A percentile compares a stretch with the other conserved stretches of the same genome.
Conservation (phyloP, 2,888 invertebrate species). For the Patella caerulea region DNA sequence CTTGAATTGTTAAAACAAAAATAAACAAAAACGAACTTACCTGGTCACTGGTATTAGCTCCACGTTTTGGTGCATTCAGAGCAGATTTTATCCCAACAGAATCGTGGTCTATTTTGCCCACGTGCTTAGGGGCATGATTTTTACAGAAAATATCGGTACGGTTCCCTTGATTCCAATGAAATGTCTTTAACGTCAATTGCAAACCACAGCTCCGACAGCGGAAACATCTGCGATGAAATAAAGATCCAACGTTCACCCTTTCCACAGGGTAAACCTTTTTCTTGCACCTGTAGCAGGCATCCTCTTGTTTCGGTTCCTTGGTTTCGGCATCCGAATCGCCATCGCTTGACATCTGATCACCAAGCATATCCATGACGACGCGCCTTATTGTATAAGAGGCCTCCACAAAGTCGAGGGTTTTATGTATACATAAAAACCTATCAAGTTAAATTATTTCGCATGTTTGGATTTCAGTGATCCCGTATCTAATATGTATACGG, state of each 20-base stretch:
- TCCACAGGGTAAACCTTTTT: slow-evolving; percentile 97
- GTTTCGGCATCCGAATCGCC: slow-evolving; percentile 57
- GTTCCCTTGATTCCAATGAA: slow-evolving; percentile 65
- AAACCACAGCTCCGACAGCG: slow-evolving; percentile 92
- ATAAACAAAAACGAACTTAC: slow-evolving; percentile 35
- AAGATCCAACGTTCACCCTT: slow-evolving; percentile 83
- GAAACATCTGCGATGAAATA: slow-evolving; percentile 98
- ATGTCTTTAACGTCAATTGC: slow-evolving; percentile 66
- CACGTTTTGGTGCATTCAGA: slow-evolving; percentile 58
- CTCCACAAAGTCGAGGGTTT: too few relatives aligned
- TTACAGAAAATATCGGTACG: slow-evolving; percentile 70
- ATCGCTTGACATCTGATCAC: slow-evolving; percentile 40
- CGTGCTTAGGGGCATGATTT: slow-evolving; percentile 61
- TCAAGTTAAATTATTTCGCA: too few relatives aligned
- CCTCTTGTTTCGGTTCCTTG: slow-evolving; percentile 47
- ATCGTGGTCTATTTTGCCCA: slow-evolving; percentile 74
- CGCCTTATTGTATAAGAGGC: too few relatives aligned
- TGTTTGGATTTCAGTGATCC: too few relatives aligned
- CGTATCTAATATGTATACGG: too few relatives aligned
- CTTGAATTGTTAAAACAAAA: neutral
- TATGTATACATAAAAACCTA: too few relatives aligned
- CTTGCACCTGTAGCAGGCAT: slow-evolving; percentile 84
- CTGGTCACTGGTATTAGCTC: slow-evolving; percentile 50
- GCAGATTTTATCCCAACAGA: slow-evolving; percentile 75
- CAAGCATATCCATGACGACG: neutral